Conservation (phyloP, 1,140 invertebrate species). For the Habropoda laboriosa region DNA sequence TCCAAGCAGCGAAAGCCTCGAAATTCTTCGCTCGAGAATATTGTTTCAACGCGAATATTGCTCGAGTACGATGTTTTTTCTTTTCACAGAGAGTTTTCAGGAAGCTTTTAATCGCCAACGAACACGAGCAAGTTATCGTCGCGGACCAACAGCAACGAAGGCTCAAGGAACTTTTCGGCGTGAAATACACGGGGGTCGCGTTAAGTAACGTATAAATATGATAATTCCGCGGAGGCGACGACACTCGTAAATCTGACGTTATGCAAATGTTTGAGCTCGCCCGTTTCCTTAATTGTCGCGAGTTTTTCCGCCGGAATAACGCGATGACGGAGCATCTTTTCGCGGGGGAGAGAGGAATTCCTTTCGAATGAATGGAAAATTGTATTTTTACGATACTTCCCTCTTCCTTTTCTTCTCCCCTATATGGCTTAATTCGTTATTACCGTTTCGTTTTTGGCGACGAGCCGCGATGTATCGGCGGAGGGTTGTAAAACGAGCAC, state of each 20-base stretch:
- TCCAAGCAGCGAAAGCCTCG: too few species aligned
- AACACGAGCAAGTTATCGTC: slow-evolving; percentile 10
- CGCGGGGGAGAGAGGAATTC: background rate
- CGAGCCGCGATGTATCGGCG: too few species aligned
- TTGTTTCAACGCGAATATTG: too few species aligned
- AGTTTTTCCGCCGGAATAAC: slow-evolving; percentile 19
- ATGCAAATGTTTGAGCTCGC: slow-evolving; percentile 31
- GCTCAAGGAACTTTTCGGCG: slow-evolving; percentile 11
- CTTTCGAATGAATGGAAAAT: too few species aligned
- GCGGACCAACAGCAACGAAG: background rate
- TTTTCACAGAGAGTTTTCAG: too few species aligned
- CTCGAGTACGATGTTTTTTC: too few species aligned
- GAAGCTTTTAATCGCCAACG: slow-evolving; percentile 23
- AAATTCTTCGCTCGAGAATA: too few species aligned
- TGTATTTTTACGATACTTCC: too few species aligned
- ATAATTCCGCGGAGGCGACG: slow-evolving; percentile 31
- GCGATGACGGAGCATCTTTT: background rate
- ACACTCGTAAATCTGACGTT: slow-evolving; percentile 42
- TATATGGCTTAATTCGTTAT: too few species aligned
- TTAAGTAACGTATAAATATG: slow-evolving; percentile 40
- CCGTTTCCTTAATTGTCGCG: slow-evolving; percentile 24
- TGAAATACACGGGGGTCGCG: slow-evolving; percentile 17
- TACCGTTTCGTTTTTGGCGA: too few species aligned
- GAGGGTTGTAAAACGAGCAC: too few species aligned
- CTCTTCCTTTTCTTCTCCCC: too few species aligned